Base-by-base conservation (phyloP, 1,140 invertebrate species). In the Potamilus streckersoni region DNA sequence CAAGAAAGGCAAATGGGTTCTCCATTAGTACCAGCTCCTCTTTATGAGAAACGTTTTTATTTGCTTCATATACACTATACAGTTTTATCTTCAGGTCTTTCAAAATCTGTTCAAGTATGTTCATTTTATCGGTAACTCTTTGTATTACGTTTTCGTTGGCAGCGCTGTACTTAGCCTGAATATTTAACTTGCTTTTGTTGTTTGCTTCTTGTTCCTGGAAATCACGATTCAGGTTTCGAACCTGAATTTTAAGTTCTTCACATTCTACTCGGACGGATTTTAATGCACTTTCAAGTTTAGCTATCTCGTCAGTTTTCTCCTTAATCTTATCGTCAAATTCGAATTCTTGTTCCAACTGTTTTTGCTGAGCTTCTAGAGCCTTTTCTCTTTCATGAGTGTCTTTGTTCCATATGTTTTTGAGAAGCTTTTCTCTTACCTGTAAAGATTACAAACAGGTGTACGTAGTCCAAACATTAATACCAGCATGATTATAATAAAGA, bases 301-400 rank as follows among this genome's bases (percentile, higher is more conserved):
- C 17, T 19, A 79, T 76, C 59, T 76, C 23, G n/a, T 31, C 57
- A 49, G 69, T 62, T 23, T 56, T 60, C 15, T 23, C 55, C 61
- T 70, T 76, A 57, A 69, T 67, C 27, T 76, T 75, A 38, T 72
- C 67, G 56, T 75, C 73, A 56, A 71, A 76, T n/a, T n/a, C 62
- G 23, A 75, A 76, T 15, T 69, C 69, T 20, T 76, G 69, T 70
- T 79, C 76, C 23, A 82, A 57, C 62, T 79, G 76, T 61, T 67
- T 65, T 59, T 79, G 79, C 59, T 79, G 74, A 31, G 81, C 76
- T 15, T 74, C 71, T 20, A 79, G 66, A 15, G 77, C 76, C 71
- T 80, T 82, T 57, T 80, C 76, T 62, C 79, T 80, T 49, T 81
- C 79, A 38, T 58, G 69, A 19, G 77, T 76, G 11, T 79, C 74